Percentiles rank a stretch among this genome's conserved stretches.
These are phyloP conservation scores for Hippoglossus hippoglossus DNA, from an alignment of 2,797 vertebrate genomes.

Conservation along the genomic window DNA sequence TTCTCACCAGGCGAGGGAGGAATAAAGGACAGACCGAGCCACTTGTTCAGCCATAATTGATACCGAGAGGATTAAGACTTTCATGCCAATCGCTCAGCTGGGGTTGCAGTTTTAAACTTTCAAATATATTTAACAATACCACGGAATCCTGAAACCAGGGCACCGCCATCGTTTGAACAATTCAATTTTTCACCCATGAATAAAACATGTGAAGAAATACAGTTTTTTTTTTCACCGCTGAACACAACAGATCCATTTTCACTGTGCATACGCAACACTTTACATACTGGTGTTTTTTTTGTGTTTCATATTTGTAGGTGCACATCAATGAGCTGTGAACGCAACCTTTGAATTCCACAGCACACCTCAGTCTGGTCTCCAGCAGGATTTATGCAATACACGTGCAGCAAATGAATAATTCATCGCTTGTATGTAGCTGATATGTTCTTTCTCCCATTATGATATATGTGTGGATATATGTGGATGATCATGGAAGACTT, in stretches of 20 bases:
- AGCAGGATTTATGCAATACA: constrained; percentile 9
- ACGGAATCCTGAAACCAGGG: constrained; percentile 24
- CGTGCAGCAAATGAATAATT: constrained; percentile 15
- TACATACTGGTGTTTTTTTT: constrained; percentile 5
- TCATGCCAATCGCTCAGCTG: constrained; percentile 50
- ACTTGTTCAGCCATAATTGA: constrained; percentile 73
- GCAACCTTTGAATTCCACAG: constrained; percentile 7
- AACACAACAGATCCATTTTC: constrained; percentile 39
- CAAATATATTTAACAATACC: constrained; percentile 38
- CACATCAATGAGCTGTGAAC: constrained; percentile 13
- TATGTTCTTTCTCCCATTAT: constrained; percentile 2
- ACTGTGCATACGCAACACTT: background rate
- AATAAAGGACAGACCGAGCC: constrained; percentile 25
- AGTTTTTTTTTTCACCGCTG: background rate
- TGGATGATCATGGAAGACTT: background rate
- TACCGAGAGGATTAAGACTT: constrained; percentile 67
- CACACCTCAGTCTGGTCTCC: background rate
- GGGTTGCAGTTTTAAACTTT: constrained; percentile 31
- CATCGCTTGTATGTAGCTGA: constrained; percentile 14
- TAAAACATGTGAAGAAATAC: constrained; percentile 52
- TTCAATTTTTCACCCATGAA: constrained; percentile 52
- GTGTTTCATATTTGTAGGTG: constrained; percentile 24
- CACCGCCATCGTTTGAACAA: constrained; percentile 44
- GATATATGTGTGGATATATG: background rate
- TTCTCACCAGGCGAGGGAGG: constrained; percentile 35